These are phyloP conservation scores for Cheilosia vernalis DNA, from an alignment of 2,888 invertebrate genomes.

Conservation along the genomic window DNA sequence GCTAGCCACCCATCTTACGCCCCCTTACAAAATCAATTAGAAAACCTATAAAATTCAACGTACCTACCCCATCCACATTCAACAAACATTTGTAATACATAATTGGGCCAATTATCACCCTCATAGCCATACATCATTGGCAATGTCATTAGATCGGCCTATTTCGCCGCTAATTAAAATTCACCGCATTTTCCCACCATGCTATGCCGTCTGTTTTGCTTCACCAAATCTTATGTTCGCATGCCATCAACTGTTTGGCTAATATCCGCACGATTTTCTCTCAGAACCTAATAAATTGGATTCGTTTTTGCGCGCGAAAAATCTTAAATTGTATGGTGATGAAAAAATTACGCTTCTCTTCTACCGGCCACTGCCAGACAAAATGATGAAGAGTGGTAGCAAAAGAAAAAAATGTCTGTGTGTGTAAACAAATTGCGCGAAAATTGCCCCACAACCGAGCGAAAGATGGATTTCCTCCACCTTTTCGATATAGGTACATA, in stretches of 20 bases:
- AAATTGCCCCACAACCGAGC: constrained; percentile 48
- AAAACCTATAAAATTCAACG: too few species aligned
- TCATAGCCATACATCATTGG: too few species aligned
- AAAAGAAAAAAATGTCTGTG: constrained; percentile 3
- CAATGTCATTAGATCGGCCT: background rate
- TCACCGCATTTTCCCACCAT: background rate
- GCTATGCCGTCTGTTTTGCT: constrained; percentile 6
- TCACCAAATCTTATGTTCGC: constrained; percentile 39
- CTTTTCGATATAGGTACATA: constrained; percentile 18
- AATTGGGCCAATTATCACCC: too few species aligned
- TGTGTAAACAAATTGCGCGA: constrained; percentile 52
- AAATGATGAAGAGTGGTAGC: constrained; percentile 33
- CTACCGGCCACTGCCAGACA: constrained; percentile 30
- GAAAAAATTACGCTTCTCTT: constrained; percentile 18
- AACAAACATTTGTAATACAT: too few species aligned
- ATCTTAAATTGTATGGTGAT: constrained; percentile 35
- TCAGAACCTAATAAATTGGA: constrained; percentile 53
- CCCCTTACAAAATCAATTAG: too few species aligned
- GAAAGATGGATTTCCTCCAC: constrained; percentile 46
- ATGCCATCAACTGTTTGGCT: constrained; percentile 43
- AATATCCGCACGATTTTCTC: constrained; percentile 57
- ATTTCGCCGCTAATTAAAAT: background rate
- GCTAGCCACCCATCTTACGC: too few species aligned
- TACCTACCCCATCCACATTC: too few species aligned
- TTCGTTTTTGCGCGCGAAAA: constrained; percentile 20